Base-by-base conservation (phyloP, 2,113 vertebrate genomes). In the Aspidoscelis tigris region DNA sequence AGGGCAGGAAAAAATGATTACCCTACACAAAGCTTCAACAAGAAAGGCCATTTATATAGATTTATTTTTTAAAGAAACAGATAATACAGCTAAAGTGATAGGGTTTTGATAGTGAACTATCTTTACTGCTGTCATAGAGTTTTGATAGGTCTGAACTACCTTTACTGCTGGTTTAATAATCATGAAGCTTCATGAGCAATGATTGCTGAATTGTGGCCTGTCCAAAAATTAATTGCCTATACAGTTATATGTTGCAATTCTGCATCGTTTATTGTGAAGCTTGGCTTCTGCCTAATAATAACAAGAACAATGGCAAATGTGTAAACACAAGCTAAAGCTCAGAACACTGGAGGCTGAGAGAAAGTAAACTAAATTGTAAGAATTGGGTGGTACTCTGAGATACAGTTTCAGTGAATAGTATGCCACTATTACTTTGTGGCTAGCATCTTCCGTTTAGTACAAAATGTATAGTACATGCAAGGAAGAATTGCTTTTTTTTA, bases 1-100 rank as follows among this genome's bases (percentile, higher is more conserved):
- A 26, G 43, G 64, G 39, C 43, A 14, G 39, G 47, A 18, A 55
- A 3, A 43, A 69, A 74, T 66, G 79, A 65, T 18, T 39, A 72
- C 39, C 22, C 12, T 26, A 8, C 61, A 66, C 26, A 33, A 69
- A 79, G 12, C 41, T 21, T 47, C 66, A 76, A 66, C 76, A 69
- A 78, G 69, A 87, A 66, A 24, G 22, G 55, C 65, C 41, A 75
- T 83, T 61, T 83, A 68, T 18, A 74, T n/a, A 74, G 39, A 68
- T 68, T 61, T 61, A 61, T 16, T 61, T 61, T 70, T 41, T 47
- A 78, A 58, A 66, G 10, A 61, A 61, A 61, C 12, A 11, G 55
- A 58, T 58, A 2, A 2, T 14, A 16, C 58, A 43, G 58, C 8
- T 74, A 50, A 9, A 18, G 11, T n/a, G 47, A 71, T 68, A 61